Evolutionary conservation across 2,113 vertebrate species (phyloP).

Genomic region (Desmodus rotundus): DNA sequence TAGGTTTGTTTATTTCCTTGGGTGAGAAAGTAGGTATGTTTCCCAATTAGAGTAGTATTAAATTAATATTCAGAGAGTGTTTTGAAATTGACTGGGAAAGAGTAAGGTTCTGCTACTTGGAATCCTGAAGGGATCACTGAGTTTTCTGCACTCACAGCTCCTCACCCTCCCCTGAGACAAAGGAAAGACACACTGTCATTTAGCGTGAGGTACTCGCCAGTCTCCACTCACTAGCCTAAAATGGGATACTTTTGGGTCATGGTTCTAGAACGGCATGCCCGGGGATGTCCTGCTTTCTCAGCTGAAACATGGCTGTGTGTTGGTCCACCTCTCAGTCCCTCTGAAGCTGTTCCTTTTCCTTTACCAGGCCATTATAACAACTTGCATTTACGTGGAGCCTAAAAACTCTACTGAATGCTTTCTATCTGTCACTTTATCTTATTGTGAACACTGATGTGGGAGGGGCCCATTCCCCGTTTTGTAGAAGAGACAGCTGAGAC

Average conservation of each 20-base stretch:
- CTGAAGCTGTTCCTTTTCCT: background rate
- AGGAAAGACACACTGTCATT: background rate
- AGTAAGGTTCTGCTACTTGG: background rate
- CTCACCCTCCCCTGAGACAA: background rate
- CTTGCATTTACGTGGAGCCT: background rate
- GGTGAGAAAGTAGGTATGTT: background rate
- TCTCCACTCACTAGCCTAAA: background rate
- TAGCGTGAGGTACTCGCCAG: background rate
- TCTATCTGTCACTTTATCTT: background rate
- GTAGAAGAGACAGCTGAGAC: background rate
- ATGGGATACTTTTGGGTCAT: background rate
- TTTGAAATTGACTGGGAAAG: conserved; percentile 14
- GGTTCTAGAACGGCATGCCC: background rate
- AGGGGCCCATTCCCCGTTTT: background rate
- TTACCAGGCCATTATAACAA: background rate
- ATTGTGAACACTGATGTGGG: background rate
- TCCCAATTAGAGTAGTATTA: background rate
- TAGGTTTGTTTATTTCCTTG: background rate
- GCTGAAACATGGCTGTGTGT: background rate
- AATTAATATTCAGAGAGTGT: conserved; percentile 19
- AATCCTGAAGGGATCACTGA: background rate
- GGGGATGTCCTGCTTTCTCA: background rate
- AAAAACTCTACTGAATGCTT: background rate
- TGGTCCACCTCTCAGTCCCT: background rate
- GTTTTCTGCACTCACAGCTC: background rate